Conservation (phyloP, 2,888 invertebrate genomes). For the Lasioglossum vierecki region DNA sequence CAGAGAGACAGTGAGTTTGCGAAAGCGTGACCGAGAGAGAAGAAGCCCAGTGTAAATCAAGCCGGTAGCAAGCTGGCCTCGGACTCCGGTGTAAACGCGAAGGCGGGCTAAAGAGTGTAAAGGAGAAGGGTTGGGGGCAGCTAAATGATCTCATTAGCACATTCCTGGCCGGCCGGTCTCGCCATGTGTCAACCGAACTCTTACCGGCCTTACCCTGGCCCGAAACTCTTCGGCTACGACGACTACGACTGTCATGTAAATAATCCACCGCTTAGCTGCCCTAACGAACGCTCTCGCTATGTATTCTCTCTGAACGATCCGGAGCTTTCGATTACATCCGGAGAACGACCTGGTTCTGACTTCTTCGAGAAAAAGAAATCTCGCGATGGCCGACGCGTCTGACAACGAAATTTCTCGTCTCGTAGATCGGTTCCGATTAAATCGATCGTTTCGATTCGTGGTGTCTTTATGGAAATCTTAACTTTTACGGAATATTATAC, state of each 20-base stretch:
- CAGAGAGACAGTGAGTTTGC: neutral
- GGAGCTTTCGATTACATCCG: slow-evolving; percentile 25
- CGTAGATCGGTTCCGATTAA: neutral
- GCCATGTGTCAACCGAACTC: slow-evolving; percentile 79
- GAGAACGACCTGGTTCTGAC: neutral
- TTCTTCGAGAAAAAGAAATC: neutral
- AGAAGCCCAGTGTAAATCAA: slow-evolving; percentile 75
- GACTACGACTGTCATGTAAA: slow-evolving; percentile 77
- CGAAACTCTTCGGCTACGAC: slow-evolving; percentile 68
- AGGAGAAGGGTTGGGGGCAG: slow-evolving; percentile 67
- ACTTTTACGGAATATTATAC: too few species aligned
- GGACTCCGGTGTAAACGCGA: slow-evolving; percentile 66
- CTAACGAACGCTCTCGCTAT: slow-evolving; percentile 57
- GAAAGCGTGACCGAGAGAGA: slow-evolving; percentile 9
- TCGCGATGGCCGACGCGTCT: neutral
- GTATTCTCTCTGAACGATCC: slow-evolving; percentile 37
- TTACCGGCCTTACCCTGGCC: slow-evolving; percentile 64
- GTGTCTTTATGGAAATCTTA: neutral
- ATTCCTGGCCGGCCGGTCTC: slow-evolving; percentile 79
- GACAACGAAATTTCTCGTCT: neutral
- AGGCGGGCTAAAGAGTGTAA: slow-evolving; percentile 67
- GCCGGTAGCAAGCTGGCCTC: slow-evolving; percentile 60
- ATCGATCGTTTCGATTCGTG: neutral
- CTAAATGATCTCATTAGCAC: slow-evolving; percentile 84
- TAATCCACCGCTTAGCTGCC: slow-evolving; percentile 72